Conservation (phyloP, 2,113 vertebrate genomes). For the Anser brachyrhynchus region DNA sequence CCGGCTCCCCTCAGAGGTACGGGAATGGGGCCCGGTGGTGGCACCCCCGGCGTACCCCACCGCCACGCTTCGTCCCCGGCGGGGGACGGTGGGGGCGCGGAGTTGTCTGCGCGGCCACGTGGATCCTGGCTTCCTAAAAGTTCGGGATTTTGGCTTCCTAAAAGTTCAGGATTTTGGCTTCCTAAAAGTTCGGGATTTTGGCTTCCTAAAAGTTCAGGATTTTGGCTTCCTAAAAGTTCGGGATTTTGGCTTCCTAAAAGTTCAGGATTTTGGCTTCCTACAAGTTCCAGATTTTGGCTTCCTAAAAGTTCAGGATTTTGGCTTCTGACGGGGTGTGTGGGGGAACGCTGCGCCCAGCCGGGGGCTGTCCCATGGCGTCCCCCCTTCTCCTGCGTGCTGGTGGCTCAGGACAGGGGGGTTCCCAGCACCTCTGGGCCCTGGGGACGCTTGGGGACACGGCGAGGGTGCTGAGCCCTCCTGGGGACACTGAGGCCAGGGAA, state of each 20-base stretch:
- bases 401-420: neutral
- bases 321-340: neutral
- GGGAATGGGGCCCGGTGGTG: too few species aligned
- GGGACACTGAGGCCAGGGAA: neutral
- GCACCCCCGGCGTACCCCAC: neutral
- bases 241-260: neutral
- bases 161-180: neutral
- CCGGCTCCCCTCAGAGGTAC: neutral
- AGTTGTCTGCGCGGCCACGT: neutral
- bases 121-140: neutral
- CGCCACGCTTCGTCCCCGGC: too few species aligned
- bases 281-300: neutral
- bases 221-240: neutral
- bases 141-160: neutral
- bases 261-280: neutral
- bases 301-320: neutral
- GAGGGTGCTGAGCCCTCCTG: rapidly evolving
- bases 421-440: neutral
- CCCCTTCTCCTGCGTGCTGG: neutral
- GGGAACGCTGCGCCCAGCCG: neutral
- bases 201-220: neutral
- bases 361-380: rapidly evolving
- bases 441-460: rapidly evolving
- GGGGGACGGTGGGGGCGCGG: rapidly evolving
- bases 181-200: neutral